Percentiles rank a stretch among this genome's conserved stretches.
phyloP scores from a whole-genome alignment of 1,140 invertebrate genomes.

The Pseudobourletiella spinata region DNA sequence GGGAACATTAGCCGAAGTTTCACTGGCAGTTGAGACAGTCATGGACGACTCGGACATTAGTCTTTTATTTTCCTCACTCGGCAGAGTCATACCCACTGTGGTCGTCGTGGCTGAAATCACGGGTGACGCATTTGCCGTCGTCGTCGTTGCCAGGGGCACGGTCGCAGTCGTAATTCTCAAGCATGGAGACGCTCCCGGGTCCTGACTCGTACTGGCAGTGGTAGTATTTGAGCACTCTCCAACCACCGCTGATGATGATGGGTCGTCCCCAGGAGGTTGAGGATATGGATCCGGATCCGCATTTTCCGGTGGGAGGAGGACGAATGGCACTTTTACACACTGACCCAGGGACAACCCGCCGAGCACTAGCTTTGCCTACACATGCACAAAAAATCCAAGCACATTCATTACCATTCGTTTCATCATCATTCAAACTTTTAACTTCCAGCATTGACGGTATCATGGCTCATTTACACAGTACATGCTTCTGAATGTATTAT shows the following conservation, averaged over 20 bases:
- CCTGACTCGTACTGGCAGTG: background rate
- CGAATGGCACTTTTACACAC: conserved; percentile 35
- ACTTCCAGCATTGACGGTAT: no score
- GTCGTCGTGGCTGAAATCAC: background rate
- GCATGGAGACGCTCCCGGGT: background rate
- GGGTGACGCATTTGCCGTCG: background rate
- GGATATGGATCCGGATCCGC: conserved; percentile 35
- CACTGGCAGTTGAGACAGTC: background rate
- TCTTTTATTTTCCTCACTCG: background rate
- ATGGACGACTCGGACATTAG: no score
- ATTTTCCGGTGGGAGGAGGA: conserved; percentile 34
- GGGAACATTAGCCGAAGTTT: background rate
- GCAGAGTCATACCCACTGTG: background rate
- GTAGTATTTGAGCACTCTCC: background rate
- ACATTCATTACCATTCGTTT: no score
- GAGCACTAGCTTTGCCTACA: conserved; percentile 31
- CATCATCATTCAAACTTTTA: no score
- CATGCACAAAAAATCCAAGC: conserved; percentile 6
- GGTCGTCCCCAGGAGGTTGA: background rate
- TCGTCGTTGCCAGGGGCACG: background rate
- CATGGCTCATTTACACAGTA: no score
- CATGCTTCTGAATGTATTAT: no score
- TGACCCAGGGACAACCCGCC: conserved; percentile 33
- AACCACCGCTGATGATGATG: background rate
- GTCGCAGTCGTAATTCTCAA: background rate